Evolutionary conservation across 2,888 invertebrate species (phyloP).

Genomic region (Caenorhabditis doughertyi): DNA sequence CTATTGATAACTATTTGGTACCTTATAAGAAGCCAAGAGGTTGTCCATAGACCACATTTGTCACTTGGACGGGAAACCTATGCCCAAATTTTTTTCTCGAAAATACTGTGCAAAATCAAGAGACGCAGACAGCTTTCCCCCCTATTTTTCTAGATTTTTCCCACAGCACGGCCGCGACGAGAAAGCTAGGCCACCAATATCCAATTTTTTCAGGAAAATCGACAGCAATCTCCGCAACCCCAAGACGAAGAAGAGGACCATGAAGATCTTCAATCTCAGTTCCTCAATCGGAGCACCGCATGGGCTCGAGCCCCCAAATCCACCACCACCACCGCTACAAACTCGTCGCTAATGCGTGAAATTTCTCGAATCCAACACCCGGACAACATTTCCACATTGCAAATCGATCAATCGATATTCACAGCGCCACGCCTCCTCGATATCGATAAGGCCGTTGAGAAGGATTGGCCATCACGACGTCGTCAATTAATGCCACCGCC

Average conservation of each 20-base stretch:
- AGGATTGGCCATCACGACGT: neutral
- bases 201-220: too few relatives aligned
- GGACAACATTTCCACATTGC: slow-evolving; percentile 8
- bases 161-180: too few relatives aligned
- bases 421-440: neutral
- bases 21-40: too few relatives aligned
- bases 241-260: neutral
- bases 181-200: too few relatives aligned
- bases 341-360: slow-evolving; percentile 12
- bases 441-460: neutral
- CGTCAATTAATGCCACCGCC: slow-evolving; percentile 4
- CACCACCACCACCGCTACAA: neutral
- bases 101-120: too few relatives aligned
- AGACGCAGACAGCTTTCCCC: too few relatives aligned
- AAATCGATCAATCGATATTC: slow-evolving; percentile 33
- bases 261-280: neutral
- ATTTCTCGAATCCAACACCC: slow-evolving; percentile 51
- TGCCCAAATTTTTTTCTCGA: too few relatives aligned
- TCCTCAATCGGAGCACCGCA: slow-evolving; percentile 50
- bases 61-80: too few relatives aligned
- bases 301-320: neutral
- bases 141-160: too few relatives aligned
- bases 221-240: neutral
- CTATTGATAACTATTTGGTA: too few relatives aligned
- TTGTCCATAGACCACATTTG: too few relatives aligned